Evolutionary conservation across 1,140 invertebrate genomes (phyloP), one percentile per base, ranked within the genome.

Genomic region (Thaumetopoea pityocampa): DNA sequence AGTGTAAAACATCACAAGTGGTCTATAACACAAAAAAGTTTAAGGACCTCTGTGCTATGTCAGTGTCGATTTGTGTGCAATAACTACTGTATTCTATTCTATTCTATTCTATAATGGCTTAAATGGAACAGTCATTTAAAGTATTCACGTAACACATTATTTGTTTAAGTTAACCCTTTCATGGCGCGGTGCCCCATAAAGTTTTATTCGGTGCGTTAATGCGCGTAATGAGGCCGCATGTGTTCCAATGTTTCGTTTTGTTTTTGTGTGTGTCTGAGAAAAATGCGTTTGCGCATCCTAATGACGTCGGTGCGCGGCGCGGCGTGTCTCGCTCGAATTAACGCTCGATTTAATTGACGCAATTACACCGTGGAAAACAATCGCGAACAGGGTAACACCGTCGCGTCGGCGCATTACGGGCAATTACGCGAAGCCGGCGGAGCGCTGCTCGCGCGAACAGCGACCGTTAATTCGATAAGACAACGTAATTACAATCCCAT

Each of bases 301-400:
- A 63, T 68, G 67, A 72, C 67, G 64, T 74, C 72, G 69, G 35
- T 33, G 36, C 62, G 71, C 61, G 50, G 44, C 56, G 43, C 54
- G 62, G 44, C 53, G 67, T 59, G 68, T 60, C 73, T 66, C 50
- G 72, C 71, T 69, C 73, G 80, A 83, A 83, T 83, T 72, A 67
- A 59, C 68, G 62, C 73, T 66, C 50, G 72, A 72, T 69, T 76
- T 83, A 83, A 83, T 83, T 72, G 68, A 59, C 43, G 59, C 49
- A 78, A 80, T 77, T 80, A 77, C 55, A 53, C 42, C 60, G 52
- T 61, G 77, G 70, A 83, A 77, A 79, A 81, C 67, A 78, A 78
- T 82, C 64, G 54, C 51, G 59, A 34, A 61, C 37, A 70, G 58
- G 65, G 63, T 69, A 74, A 72, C 65, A 56, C 61, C 51, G 45